Conservation (phyloP, 2,797 vertebrate genomes). For the Pseudochirops cupreus region DNA sequence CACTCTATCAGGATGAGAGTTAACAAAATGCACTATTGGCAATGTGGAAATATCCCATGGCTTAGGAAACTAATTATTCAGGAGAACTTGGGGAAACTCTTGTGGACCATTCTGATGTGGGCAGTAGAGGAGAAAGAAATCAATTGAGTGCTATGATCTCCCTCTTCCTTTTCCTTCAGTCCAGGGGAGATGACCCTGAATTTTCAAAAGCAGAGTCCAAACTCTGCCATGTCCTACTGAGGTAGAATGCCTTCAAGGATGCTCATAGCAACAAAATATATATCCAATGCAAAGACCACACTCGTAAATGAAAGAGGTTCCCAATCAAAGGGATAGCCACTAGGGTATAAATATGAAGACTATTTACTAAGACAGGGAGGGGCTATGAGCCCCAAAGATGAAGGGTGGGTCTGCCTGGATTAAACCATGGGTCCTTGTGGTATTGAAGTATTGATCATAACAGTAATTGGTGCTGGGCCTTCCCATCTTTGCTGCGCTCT, state of each 20-base stretch:
- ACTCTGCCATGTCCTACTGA: neutral
- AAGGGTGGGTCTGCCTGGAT: neutral
- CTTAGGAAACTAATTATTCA: neutral
- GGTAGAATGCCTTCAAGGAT: neutral
- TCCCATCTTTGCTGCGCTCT: slow-evolving; percentile 36
- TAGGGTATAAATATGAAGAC: neutral
- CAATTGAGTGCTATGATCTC: neutral
- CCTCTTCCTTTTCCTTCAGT: neutral
- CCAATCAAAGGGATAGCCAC: neutral
- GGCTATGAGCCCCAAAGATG: neutral
- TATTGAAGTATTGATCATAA: slow-evolving; percentile 2
- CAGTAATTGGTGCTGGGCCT: neutral
- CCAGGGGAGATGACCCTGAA: neutral
- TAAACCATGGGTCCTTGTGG: neutral
- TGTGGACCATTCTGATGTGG: neutral
- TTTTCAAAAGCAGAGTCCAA: neutral
- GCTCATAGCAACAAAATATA: neutral
- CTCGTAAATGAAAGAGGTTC: neutral
- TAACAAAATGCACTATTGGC: neutral
- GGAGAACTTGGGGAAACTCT: neutral
- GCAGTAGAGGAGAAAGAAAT: neutral
- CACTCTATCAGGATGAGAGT: neutral
- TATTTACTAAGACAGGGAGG: neutral
- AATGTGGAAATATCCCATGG: neutral
- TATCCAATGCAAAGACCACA: neutral